Evolutionary conservation across 2,113 vertebrate species (phyloP), one percentile per base, ranked within the genome.

Genomic region (Erpornis zantholeuca): DNA sequence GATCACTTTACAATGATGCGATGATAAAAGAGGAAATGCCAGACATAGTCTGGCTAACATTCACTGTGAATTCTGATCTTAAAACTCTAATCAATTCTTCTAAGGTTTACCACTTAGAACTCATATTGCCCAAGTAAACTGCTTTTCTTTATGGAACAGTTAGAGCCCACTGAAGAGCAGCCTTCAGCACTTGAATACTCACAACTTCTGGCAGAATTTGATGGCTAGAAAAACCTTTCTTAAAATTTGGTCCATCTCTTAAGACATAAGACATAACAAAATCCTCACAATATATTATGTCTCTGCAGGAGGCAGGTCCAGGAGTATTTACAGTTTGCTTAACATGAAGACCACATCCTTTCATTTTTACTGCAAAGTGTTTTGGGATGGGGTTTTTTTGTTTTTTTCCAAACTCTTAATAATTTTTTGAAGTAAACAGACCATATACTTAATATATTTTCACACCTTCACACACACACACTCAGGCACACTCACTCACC

Each of bases 271-370:
- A 53, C 15, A 6, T 9, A 47, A 25, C 12, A 47, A 56, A 85
- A 69, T 35, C 33, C 12, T 79, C 33, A 57, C 3, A 54, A 8
- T 40, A 2, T 16, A 31, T 35, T 75, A 31, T 60, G 54, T 47
- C 27, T 91, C 83, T 36, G 33, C 31, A 65, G 35, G 15, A 64
- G 11, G 50, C 27, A 82, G 38, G 9, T 81, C 27, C 31, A 70
- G 36, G 7, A 35, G 5, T 65, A 87, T 47, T 82, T 61, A 42
- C 9, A 79, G 52, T 33, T 78, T 35, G 15, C 31, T 25, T 45
- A 20, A 7, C 16, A 82, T 0, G 1, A 85, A 79, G 42, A 50
- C 2, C 0, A 21, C 20, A 75, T 9, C 6, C 9, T 49, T 56
- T 75, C 16, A 35, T 27, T 57, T 79, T 15, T 36, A 86, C 6